phyloP scores from a whole-genome alignment of 2,888 invertebrate species.

The Hoplodrina ambigua region DNA sequence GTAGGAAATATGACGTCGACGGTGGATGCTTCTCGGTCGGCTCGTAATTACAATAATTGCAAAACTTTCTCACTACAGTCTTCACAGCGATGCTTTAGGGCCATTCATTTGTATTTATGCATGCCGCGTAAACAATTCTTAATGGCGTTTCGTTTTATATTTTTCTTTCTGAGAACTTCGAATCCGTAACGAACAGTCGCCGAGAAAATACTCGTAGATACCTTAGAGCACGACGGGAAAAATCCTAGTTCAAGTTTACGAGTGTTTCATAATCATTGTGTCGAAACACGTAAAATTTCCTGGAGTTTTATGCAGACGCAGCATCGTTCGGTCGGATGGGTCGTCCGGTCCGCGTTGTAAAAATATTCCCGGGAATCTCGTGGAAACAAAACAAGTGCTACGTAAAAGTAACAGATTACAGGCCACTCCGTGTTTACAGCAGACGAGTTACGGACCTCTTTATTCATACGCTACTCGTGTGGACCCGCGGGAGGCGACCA shows the following conservation, averaged over 20 bases:
- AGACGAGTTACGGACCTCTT: slow-evolving; percentile 69
- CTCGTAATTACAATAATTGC: slow-evolving; percentile 89
- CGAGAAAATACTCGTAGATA: slow-evolving; percentile 62
- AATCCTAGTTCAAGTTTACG: slow-evolving; percentile 82
- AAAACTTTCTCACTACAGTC: slow-evolving; percentile 84
- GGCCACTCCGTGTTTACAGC: slow-evolving; percentile 79
- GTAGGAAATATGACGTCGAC: slow-evolving; percentile 86
- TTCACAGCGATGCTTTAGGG: slow-evolving; percentile 80
- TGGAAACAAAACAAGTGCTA: slow-evolving; percentile 77
- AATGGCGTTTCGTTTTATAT: slow-evolving; percentile 75
- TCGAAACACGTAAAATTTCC: slow-evolving; percentile 85
- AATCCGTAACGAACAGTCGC: slow-evolving; percentile 49
- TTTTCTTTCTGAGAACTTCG: slow-evolving; percentile 67
- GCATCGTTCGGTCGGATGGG: slow-evolving; percentile 80
- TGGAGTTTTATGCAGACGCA: slow-evolving; percentile 82
- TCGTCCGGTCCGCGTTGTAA: slow-evolving; percentile 76
- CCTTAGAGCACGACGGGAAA: slow-evolving; percentile 70
- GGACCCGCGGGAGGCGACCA: slow-evolving; percentile 61
- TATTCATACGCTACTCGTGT: slow-evolving; percentile 55
- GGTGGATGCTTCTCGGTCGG: slow-evolving; percentile 82
- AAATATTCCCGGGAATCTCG: slow-evolving; percentile 80
- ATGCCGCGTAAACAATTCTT: slow-evolving; percentile 78
- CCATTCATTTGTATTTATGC: slow-evolving; percentile 85
- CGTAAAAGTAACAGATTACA: slow-evolving; percentile 81
- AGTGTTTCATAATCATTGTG: slow-evolving; percentile 83